These are phyloP conservation scores for Anodontia alba DNA, from an alignment of 2,888 invertebrate genomes.

Conservation along the genomic window DNA sequence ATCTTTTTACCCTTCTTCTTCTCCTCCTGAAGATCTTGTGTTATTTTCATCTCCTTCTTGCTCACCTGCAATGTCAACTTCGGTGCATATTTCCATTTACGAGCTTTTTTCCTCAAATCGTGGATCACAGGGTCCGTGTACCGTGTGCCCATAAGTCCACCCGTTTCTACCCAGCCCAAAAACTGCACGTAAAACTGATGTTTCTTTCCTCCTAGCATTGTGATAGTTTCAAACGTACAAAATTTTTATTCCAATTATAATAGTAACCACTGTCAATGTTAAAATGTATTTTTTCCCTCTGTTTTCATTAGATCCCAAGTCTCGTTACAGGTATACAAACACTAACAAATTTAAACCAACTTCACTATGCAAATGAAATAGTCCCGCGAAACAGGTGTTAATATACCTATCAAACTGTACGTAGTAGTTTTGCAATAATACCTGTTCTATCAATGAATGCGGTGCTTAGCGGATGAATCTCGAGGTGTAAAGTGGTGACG, in stretches of 20 bases:
- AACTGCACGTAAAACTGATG: slow-evolving; percentile 87
- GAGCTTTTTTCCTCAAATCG: slow-evolving; percentile 93
- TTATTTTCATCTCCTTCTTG: slow-evolving; percentile 96
- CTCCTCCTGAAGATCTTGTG: slow-evolving; percentile 89
- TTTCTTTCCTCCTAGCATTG: slow-evolving; percentile 64
- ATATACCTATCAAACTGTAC: background rate
- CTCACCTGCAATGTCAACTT: slow-evolving; percentile 88
- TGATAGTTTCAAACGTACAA: background rate
- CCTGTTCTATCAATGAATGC: slow-evolving; percentile 14
- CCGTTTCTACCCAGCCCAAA: slow-evolving; percentile 97
- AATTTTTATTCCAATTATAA: background rate
- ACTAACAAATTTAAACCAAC: background rate
- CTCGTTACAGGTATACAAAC: too few relatives aligned
- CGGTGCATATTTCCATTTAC: slow-evolving; percentile 93
- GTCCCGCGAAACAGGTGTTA: slow-evolving; percentile 7
- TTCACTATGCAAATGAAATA: slow-evolving; percentile 5
- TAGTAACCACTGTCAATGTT: too few relatives aligned
- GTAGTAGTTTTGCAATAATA: background rate
- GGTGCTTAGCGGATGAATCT: background rate
- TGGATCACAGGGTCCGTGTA: slow-evolving; percentile 93
- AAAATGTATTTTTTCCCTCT: too few relatives aligned
- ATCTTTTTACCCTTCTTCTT: slow-evolving; percentile 81
- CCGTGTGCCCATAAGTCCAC: slow-evolving; percentile 93
- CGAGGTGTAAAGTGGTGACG: background rate
- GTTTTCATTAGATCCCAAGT: background rate